phyloP scores from a whole-genome alignment of 2,113 vertebrate species.

The Lophura nycthemera region DNA sequence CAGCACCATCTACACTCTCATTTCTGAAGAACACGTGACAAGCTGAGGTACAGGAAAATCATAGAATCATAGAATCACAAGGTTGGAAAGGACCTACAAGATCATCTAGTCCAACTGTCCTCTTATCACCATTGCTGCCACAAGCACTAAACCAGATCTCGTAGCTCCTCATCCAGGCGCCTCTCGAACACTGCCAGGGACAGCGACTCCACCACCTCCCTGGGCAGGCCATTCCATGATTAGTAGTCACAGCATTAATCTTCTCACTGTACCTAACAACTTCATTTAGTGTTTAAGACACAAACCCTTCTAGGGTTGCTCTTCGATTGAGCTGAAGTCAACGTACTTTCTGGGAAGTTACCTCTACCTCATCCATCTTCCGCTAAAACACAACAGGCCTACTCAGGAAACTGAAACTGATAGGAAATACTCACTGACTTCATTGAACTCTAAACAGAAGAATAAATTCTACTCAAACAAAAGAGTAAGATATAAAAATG shows the following conservation, averaged over 20 bases:
- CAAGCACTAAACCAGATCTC: too few species aligned
- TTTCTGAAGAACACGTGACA: neutral
- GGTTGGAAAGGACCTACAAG: too few species aligned
- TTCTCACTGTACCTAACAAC: neutral
- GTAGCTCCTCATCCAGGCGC: too few species aligned
- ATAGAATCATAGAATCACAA: too few species aligned
- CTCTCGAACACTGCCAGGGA: too few species aligned
- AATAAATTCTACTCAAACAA: neutral
- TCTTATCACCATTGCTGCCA: too few species aligned
- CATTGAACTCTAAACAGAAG: neutral
- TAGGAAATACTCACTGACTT: neutral
- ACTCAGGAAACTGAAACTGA: conserved; percentile 15
- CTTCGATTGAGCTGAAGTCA: neutral
- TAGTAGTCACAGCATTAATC: conserved; percentile 26
- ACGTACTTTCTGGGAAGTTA: neutral
- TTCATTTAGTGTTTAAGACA: conserved; percentile 19
- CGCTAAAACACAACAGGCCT: conserved; percentile 12
- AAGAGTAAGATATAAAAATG: conserved; percentile 3
- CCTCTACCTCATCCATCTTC: neutral
- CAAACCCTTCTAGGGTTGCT: neutral
- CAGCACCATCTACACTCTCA: neutral
- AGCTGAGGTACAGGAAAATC: neutral
- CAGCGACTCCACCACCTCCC: too few species aligned
- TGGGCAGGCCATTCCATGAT: neutral
- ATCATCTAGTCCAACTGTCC: too few species aligned